Evolutionary conservation across 1,140 invertebrate genomes (phyloP).

Genomic region (Thaumatotibia leucotreta): DNA sequence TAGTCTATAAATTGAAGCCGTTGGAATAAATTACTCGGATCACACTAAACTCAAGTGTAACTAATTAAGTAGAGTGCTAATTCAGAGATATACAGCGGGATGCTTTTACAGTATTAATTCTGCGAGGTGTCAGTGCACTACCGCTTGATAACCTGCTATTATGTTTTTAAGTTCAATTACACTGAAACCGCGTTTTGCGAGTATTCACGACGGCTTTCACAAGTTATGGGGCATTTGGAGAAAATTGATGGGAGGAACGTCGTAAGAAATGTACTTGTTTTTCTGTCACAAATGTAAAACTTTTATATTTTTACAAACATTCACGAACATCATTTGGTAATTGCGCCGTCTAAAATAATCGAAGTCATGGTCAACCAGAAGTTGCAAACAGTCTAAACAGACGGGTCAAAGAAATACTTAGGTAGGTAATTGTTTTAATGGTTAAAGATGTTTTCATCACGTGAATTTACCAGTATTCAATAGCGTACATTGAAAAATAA

Average conservation of each 20-base stretch:
- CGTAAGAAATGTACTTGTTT: too few relatives aligned
- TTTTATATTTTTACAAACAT: too few relatives aligned
- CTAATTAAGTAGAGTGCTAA: constrained; percentile 12
- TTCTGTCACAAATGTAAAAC: too few relatives aligned
- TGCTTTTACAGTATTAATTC: constrained; percentile 11
- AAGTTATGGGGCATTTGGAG: neutral
- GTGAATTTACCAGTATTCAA: too few relatives aligned
- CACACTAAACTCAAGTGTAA: constrained; percentile 12
- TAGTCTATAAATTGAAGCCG: constrained; percentile 10
- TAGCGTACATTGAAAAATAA: too few relatives aligned
- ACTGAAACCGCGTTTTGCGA: neutral
- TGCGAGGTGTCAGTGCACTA: constrained; percentile 10
- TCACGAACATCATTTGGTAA: too few relatives aligned
- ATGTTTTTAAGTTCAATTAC: constrained; percentile 10
- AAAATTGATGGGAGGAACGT: neutral
- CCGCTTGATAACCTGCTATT: neutral
- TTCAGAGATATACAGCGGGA: constrained; percentile 4
- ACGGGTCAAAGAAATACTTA: too few relatives aligned
- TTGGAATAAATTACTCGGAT: constrained; percentile 12
- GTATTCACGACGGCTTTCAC: neutral
- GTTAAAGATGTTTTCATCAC: too few relatives aligned
- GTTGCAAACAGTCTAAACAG: too few relatives aligned
- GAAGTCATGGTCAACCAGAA: too few relatives aligned
- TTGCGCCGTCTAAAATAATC: too few relatives aligned
- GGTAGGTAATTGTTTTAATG: too few relatives aligned